These are phyloP conservation scores for Cephus runcator DNA, from an alignment of 2,888 invertebrate genomes.

Conservation along the genomic window DNA sequence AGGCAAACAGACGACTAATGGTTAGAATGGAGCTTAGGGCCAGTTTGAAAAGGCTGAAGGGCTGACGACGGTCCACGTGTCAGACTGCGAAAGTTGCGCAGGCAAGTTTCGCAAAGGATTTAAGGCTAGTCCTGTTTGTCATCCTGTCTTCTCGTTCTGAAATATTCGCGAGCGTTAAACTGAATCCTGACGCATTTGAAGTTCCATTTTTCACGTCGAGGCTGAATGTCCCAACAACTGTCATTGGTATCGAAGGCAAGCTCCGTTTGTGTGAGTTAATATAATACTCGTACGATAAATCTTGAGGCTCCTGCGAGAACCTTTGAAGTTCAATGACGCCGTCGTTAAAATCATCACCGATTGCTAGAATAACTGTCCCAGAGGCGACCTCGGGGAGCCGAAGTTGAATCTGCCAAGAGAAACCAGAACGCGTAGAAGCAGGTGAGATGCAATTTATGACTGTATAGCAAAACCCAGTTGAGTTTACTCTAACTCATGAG, in stretches of 20 bases:
- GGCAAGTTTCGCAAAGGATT: not conserved
- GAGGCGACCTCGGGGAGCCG: not conserved
- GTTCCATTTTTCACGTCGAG: not conserved
- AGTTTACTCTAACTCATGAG: not conserved
- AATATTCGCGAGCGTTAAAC: not conserved
- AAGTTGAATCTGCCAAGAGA: conserved; percentile 1
- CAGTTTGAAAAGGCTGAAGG: not conserved
- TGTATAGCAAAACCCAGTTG: not conserved
- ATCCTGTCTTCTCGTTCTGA: not conserved
- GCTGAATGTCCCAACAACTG: not conserved
- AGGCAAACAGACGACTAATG: not conserved
- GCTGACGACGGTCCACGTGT: not conserved
- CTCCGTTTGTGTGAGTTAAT: not conserved
- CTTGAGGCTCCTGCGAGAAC: not conserved
- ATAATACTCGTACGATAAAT: not conserved
- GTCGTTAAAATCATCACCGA: not conserved
- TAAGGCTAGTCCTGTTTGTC: not conserved
- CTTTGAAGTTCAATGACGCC: not conserved
- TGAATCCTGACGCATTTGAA: not conserved
- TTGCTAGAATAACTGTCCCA: not conserved
- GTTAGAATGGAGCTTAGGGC: not conserved
- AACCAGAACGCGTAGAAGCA: not conserved
- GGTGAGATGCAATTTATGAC: not conserved
- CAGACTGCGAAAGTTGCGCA: not conserved
- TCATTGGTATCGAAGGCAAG: not conserved